Conservation (phyloP, 2,888 invertebrate species). For the Onthophagus sagittarius region DNA sequence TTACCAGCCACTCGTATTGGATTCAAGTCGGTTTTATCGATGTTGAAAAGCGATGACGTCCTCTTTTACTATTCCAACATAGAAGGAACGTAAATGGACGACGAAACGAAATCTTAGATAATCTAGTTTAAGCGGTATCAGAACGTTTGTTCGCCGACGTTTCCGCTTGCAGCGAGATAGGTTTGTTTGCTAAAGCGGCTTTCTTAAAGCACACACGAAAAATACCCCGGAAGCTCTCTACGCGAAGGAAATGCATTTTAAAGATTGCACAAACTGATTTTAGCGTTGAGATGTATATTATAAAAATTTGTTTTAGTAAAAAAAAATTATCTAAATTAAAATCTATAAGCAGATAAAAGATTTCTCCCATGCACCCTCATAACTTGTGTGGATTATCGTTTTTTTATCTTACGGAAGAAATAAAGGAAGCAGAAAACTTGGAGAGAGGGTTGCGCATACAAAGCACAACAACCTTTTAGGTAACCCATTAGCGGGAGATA, state of each 20-base stretch:
- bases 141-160: neutral
- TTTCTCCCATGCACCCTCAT: neutral
- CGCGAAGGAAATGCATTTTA: neutral
- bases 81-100: neutral
- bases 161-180: neutral
- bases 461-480: neutral
- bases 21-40: neutral
- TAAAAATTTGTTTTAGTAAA: neutral
- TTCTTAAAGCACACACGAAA: neutral
- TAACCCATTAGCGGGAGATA: neutral
- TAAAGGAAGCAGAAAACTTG: neutral
- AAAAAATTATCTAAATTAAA: neutral
- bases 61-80: neutral
- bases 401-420: neutral
- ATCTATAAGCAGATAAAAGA: neutral
- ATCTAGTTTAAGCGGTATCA: neutral
- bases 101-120: neutral
- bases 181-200: neutral
- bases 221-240: neutral
- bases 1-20: neutral
- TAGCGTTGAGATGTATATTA: neutral
- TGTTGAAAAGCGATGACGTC: neutral
- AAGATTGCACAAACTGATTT: neutral
- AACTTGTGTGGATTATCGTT: neutral
- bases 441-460: neutral